Evolutionary conservation across 2,113 vertebrate genomes (phyloP).

Genomic region (Mus musculus): DNA sequence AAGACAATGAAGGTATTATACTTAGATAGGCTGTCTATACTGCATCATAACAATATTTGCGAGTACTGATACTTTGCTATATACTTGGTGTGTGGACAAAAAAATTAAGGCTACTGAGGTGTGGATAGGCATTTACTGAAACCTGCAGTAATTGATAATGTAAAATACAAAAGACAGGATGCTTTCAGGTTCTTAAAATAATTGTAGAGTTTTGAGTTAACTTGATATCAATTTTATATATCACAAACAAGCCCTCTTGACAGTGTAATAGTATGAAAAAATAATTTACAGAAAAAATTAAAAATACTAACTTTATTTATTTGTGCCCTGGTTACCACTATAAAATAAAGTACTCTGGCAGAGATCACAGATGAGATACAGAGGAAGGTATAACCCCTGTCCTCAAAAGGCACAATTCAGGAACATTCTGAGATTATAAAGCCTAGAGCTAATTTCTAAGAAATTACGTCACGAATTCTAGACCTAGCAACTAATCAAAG

Average conservation of each 20-base stretch:
- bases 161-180: constrained; percentile 39
- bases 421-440: constrained; percentile 44
- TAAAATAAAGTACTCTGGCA: background rate
- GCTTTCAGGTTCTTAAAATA: constrained; percentile 35
- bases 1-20: background rate
- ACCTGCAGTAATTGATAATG: background rate
- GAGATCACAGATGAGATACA: background rate
- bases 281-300: constrained; percentile 45
- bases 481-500: background rate
- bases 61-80: constrained; percentile 14
- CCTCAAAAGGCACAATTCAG: constrained; percentile 29
- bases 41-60: constrained; percentile 41
- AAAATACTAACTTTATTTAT: constrained; percentile 25
- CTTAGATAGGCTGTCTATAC: background rate
- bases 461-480: constrained; percentile 27
- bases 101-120: constrained; percentile 51
- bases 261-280: background rate
- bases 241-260: background rate
- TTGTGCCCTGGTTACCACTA: background rate
- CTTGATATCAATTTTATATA: background rate
- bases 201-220: constrained; percentile 33
- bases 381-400: background rate
- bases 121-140: background rate
- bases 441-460: constrained; percentile 23
- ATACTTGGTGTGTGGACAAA: constrained; percentile 11